Evolutionary conservation across 2,113 vertebrate species (phyloP), one percentile per base, ranked within the genome.

Genomic region (Oncorhynchus gorbuscha): DNA sequence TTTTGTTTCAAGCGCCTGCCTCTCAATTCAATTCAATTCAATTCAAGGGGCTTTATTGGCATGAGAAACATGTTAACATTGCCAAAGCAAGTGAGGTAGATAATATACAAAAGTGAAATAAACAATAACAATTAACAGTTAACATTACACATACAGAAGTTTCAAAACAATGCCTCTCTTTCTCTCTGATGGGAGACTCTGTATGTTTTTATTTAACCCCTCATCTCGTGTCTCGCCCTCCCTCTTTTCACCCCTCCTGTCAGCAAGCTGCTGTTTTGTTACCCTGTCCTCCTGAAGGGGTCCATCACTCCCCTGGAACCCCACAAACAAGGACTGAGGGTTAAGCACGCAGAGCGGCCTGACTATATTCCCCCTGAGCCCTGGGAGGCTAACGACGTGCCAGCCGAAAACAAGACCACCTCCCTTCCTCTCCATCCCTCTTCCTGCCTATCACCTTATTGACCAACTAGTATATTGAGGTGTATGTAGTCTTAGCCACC

Each of bases 331-430:
- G 92, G 81, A 79, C 81, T 55, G 66, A 62, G 75, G 75, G 82
- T 85, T 88, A 91, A 90, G 83, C 85, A 82, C 79, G 77, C 79
- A 81, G 79, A 83, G 79, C 73, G 70, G 82, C 72, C 85, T 73
- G 77, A 84, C 87, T 92, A 86, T 76, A 75, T 85, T 80, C 84
- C 79, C 82, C 82, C 79, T 65, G 76, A 92, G 81, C 92, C 83
- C 82, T 82, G 28, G 92, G 93, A 93, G 92, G 90, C 91, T 94
- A 94, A 94, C 90, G 90, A 94, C 87, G 83, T 90, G 85, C 85
- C 84, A 75, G 80, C 79, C 75, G 84, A 92, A 89, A 85, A 91
- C 89, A 91, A 90, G 89, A 82, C 81, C 82, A 74, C 28, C 76
- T 73, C 71, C 71, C 75, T 76, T 70, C 79, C 74, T 69, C 72